Conservation (phyloP, 2,797 vertebrate species). For the Otolemur crassicaudatus region DNA sequence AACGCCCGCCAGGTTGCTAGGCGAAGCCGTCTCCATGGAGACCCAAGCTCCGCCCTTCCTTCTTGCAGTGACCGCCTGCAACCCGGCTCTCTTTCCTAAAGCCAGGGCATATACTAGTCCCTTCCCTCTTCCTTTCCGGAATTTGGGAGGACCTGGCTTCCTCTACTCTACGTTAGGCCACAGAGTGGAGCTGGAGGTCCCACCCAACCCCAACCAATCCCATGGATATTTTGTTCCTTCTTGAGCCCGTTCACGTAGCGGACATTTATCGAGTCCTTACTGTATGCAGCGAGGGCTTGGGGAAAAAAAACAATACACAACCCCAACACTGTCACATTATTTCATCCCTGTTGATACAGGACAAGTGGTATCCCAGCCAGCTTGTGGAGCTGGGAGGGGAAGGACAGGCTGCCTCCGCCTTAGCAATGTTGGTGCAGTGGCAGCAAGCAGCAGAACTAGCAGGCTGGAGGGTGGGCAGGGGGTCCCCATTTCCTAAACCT, state of each 20-base stretch:
- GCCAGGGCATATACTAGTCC: background rate
- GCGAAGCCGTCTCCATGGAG: slow-evolving; percentile 74
- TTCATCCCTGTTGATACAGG: background rate
- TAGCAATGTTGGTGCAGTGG: too few species aligned
- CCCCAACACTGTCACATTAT: background rate
- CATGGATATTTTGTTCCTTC: background rate
- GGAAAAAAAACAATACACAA: background rate
- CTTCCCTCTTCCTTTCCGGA: too few species aligned
- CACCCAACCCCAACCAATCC: background rate
- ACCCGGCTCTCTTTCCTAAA: background rate
- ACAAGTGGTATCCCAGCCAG: too few species aligned
- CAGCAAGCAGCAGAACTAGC: too few species aligned
- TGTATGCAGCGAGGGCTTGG: background rate
- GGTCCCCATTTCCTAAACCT: too few species aligned
- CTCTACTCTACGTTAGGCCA: background rate
- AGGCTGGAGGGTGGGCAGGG: too few species aligned
- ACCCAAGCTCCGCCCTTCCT: slow-evolving; percentile 42
- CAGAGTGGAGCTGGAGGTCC: background rate
- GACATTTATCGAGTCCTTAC: background rate
- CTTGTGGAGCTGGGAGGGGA: too few species aligned
- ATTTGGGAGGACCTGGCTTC: background rate
- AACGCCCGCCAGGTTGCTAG: slow-evolving; percentile 21
- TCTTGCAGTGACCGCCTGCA: background rate
- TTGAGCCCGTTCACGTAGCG: background rate
- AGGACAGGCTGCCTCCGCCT: too few species aligned